Base-by-base conservation (phyloP, 2,113 vertebrate genomes). In the Lepisosteus oculatus region DNA sequence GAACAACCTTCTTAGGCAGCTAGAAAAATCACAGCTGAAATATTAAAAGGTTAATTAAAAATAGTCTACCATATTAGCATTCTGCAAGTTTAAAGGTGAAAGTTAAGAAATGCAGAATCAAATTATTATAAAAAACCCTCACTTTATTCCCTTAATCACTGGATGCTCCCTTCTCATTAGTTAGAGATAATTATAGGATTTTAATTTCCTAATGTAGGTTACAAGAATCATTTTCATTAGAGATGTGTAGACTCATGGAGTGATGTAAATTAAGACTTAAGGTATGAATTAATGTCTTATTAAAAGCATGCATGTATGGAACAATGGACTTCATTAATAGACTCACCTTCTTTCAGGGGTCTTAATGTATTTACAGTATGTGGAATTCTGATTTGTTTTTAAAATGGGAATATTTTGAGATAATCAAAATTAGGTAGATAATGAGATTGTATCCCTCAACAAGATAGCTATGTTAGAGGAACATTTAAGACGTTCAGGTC, bases 161-260 rank as follows among this genome's bases (percentile, higher is more conserved):
- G 86, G 89, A 87, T 85, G 84, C 87, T 87, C 81, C 85, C 83
- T 87, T 90, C 90, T 80, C 77, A 83, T 90, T 93, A 93, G 90
- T 90, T 90, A 87, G 85, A 88, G 90, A 90, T 92, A 92, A 92
- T 93, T 90, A 92, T 93, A 93, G 91, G 87, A 87, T 89, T 91
- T 92, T 90, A 89, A 92, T 93, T 92, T 92, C 71, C 83, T 78
- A 86, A 93, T 92, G 88, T 93, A 92, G 90, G 90, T 92, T 93
- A 91, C 85, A 87, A 78, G 85, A 84, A 79, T 86, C 83, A 78
- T 59, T 15, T 15, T 85, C 80, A 85, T 79, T 79, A 78, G 67
- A 69, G 77, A 83, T 78, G 79, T 72, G 76, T 76, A 67, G 77
- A 71, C 77, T 57, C 72, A 64, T 66, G 8, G 75, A 77, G 62